These are phyloP conservation scores for Drosophila hawaiiensis DNA, from an alignment of 2,888 invertebrate species.

Conservation along the genomic window DNA sequence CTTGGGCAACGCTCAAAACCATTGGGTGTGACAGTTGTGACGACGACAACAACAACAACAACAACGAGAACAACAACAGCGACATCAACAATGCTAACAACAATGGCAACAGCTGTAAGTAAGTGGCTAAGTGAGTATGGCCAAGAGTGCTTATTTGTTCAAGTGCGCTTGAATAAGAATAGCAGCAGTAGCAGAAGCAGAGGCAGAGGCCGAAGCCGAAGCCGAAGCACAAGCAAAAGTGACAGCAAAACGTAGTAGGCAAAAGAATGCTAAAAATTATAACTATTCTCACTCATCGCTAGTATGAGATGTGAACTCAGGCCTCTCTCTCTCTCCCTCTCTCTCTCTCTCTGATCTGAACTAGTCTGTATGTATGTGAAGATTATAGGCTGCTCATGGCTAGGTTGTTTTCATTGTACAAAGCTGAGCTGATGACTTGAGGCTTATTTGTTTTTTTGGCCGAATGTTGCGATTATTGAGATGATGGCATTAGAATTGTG, in stretches of 20 bases:
- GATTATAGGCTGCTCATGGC: neutral
- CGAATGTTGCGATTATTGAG: neutral
- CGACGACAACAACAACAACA: slow-evolving; percentile 21
- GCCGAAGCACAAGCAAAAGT: slow-evolving; percentile 23
- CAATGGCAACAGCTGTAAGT: slow-evolving; percentile 64
- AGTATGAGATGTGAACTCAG: neutral
- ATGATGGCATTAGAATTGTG: neutral
- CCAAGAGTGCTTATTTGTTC: slow-evolving; percentile 69
- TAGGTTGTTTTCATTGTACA: neutral
- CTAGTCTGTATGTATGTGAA: neutral
- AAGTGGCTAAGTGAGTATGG: slow-evolving; percentile 68
- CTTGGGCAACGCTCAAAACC: slow-evolving; percentile 28
- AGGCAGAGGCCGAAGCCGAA: slow-evolving; percentile 2
- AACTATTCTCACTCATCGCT: slow-evolving; percentile 24
- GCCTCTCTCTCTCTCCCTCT: too few relatives aligned
- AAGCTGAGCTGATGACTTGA: neutral
- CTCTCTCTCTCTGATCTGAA: neutral
- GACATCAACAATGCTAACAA: slow-evolving; percentile 47
- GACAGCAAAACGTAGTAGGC: slow-evolving; percentile 54
- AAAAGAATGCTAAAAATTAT: slow-evolving; percentile 48
- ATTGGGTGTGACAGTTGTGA: slow-evolving; percentile 48
- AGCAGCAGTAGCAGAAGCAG: slow-evolving; percentile 31
- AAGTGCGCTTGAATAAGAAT: slow-evolving; percentile 68
- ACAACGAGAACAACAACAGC: neutral
- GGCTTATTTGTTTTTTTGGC: neutral